phyloP scores from a whole-genome alignment of 2,888 invertebrate species.

The Anorthoa munda region DNA sequence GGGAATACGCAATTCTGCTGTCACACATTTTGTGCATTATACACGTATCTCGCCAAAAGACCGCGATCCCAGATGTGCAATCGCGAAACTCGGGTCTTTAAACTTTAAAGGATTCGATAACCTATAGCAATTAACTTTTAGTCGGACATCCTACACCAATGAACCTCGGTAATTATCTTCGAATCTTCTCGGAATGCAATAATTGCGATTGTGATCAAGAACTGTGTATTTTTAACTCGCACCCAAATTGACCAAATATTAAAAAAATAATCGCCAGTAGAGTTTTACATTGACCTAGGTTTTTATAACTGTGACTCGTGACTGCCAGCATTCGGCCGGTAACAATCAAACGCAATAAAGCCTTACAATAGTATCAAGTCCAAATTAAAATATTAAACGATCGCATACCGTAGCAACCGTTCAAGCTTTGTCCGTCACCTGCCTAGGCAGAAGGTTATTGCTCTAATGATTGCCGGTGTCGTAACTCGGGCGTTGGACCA shows the following conservation, averaged over 20 bases:
- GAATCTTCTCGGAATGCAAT: constrained; percentile 33
- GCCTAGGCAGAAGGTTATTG: constrained; percentile 85
- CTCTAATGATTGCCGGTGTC: constrained; percentile 84
- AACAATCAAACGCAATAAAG: constrained; percentile 54
- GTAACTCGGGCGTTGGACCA: constrained; percentile 84
- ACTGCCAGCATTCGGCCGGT: constrained; percentile 30
- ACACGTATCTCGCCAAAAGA: constrained; percentile 37
- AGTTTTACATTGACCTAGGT: constrained; percentile 65
- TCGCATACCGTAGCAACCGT: constrained; percentile 71
- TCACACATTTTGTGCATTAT: constrained; percentile 52
- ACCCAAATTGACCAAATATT: constrained; percentile 18
- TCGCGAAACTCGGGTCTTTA: constrained; percentile 56
- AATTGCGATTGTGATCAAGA: constrained; percentile 20
- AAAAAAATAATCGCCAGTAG: constrained; percentile 20
- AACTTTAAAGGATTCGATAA: constrained; percentile 62
- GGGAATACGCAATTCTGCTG: constrained; percentile 75
- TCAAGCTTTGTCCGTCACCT: constrained; percentile 77
- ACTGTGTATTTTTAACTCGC: constrained; percentile 19
- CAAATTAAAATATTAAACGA: constrained; percentile 78
- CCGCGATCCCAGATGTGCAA: constrained; percentile 38
- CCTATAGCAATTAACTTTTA: constrained; percentile 56
- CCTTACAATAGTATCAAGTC: constrained; percentile 56
- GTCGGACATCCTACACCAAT: constrained; percentile 49
- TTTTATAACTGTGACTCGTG: constrained; percentile 55
- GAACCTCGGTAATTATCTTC: constrained; percentile 17